These are phyloP conservation scores for Cricetomys ansorgei DNA, from an alignment of 2,113 vertebrate genomes.

Conservation along the genomic window DNA sequence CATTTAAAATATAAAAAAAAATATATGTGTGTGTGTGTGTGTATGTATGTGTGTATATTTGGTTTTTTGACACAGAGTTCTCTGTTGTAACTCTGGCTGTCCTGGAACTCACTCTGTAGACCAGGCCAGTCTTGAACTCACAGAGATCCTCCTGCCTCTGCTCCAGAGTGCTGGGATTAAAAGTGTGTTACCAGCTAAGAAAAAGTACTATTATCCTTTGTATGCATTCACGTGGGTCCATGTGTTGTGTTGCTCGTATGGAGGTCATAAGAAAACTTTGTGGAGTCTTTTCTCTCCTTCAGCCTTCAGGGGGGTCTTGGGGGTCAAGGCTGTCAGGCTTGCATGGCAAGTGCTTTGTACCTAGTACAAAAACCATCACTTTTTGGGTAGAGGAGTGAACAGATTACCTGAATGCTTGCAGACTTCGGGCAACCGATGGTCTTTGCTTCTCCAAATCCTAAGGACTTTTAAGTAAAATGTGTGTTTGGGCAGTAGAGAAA, in stretches of 20 bases:
- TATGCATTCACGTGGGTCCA: neutral
- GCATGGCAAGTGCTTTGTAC: neutral
- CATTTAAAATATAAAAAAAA: neutral
- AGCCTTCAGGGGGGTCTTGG: neutral
- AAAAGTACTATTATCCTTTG: too few relatives aligned
- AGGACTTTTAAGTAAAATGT: neutral
- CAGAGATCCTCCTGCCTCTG: too few relatives aligned
- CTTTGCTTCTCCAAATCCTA: neutral
- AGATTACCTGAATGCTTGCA: neutral
- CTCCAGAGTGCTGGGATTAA: too few relatives aligned
- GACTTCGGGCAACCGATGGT: neutral
- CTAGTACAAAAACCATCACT: neutral
- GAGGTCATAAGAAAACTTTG: neutral
- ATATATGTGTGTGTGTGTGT: too few relatives aligned
- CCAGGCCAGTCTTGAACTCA: too few relatives aligned
- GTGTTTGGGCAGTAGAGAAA: slow-evolving; percentile 3
- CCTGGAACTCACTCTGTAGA: too few relatives aligned
- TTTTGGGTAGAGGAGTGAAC: neutral
- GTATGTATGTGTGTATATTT: too few relatives aligned
- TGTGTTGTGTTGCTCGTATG: too few relatives aligned
- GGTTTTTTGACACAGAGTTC: too few relatives aligned
- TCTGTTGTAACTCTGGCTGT: too few relatives aligned
- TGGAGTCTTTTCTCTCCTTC: neutral
- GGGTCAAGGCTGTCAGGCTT: neutral
- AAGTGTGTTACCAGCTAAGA: too few relatives aligned